phyloP scores from a whole-genome alignment of 2,113 vertebrate species.

The Sus scrofa region T2T-Sscrofa CM000822.6:44143501-44144000 shows the following conservation, averaged over 20 bases:
- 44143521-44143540: constrained; percentile 98
- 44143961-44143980: constrained; percentile 97
- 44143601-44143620: constrained; percentile 99
- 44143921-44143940: constrained; percentile 98
- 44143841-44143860: constrained; percentile 95
- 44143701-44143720: constrained; percentile 97
- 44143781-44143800: constrained; percentile 97
- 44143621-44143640: constrained; percentile 99
- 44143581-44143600: constrained; percentile 98
- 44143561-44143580: constrained; percentile 99
- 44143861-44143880: constrained; percentile 98
- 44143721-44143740: constrained; percentile 96
- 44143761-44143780: constrained; percentile 98
- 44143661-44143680: constrained; percentile 99
- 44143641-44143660: constrained; percentile 99
- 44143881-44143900: constrained; percentile 97
- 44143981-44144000: constrained; percentile 97
- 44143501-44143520: constrained; percentile 99
- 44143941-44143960: constrained; percentile 96
- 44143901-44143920: constrained; percentile 98
- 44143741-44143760: constrained; percentile 98
- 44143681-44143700: constrained; percentile 99
- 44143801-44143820: constrained; percentile 98
- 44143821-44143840: constrained; percentile 97
- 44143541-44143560: constrained; percentile 99